Evolutionary conservation across 2,888 invertebrate species (phyloP).

Genomic region (Melieria picta): DNA sequence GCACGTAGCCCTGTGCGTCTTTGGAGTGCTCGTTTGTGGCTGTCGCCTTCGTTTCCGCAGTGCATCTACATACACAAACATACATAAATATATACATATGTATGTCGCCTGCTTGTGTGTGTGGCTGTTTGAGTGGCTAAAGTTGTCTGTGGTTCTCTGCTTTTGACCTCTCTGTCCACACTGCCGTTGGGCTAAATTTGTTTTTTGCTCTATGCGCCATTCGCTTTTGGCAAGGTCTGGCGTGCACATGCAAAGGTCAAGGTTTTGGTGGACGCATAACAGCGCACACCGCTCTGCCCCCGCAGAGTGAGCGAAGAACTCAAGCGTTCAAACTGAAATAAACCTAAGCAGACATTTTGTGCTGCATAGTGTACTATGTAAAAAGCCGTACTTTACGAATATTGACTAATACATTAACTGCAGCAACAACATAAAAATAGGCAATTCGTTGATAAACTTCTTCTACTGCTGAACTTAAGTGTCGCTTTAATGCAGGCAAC

Average conservation of each 20-base stretch:
- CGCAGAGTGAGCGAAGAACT: too few species aligned
- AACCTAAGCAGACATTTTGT: too few species aligned
- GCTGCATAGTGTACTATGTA: too few species aligned
- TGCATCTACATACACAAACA: not conserved
- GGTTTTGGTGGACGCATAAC: not conserved
- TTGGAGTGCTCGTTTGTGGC: too few species aligned
- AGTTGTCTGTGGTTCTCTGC: not conserved
- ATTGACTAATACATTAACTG: too few species aligned
- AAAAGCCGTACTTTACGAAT: too few species aligned
- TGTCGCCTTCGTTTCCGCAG: not conserved
- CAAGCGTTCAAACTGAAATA: too few species aligned
- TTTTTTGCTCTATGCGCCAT: not conserved
- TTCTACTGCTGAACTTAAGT: too few species aligned
- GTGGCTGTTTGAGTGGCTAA: not conserved
- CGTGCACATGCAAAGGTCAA: conserved; percentile 3
- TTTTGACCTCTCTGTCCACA: not conserved
- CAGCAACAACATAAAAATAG: too few species aligned
- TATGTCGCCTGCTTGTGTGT: not conserved
- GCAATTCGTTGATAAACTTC: too few species aligned
- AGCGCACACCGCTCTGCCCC: not conserved
- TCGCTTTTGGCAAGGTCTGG: not conserved
- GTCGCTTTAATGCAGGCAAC: too few species aligned
- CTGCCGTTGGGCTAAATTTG: not conserved
- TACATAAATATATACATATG: not conserved
- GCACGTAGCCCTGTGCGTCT: too few species aligned